Percentiles rank a stretch among this genome's conserved stretches.
These are phyloP conservation scores for Ciconia stormi DNA, from an alignment of 2,113 vertebrate genomes.

Conservation along the genomic window DNA sequence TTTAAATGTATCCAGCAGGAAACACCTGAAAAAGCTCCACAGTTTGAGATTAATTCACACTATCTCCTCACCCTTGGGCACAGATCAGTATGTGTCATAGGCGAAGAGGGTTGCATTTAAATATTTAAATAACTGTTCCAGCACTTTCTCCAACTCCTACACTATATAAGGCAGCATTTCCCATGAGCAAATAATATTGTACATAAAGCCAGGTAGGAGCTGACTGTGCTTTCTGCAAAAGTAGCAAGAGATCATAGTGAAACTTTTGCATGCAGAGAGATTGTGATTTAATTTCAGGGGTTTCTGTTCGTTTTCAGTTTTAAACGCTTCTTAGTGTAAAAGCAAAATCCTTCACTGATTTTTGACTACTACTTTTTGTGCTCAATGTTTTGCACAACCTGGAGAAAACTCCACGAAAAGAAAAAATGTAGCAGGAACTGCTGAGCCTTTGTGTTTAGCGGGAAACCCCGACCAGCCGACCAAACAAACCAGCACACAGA, in stretches of 20 bases:
- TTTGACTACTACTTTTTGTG: not conserved
- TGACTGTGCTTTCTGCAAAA: not conserved
- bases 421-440: not conserved
- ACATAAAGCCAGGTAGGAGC: not conserved
- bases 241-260: not conserved
- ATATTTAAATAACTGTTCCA: not conserved
- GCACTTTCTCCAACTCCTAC: not conserved
- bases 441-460: not conserved
- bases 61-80: not conserved
- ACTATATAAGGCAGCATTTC: not conserved
- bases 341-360: not conserved
- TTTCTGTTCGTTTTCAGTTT: not conserved
- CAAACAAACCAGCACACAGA: constrained; percentile 46
- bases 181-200: not conserved
- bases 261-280: not conserved
- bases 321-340: not conserved
- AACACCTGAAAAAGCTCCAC: not conserved
- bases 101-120: not conserved
- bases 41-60: not conserved
- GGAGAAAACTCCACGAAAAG: not conserved
- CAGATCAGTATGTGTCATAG: not conserved
- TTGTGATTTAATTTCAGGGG: not conserved
- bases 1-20: not conserved
- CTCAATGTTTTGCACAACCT: not conserved
- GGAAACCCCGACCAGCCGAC: not conserved